Base-by-base conservation (phyloP, 2,113 vertebrate species). In the Centropus unirufus region DNA sequence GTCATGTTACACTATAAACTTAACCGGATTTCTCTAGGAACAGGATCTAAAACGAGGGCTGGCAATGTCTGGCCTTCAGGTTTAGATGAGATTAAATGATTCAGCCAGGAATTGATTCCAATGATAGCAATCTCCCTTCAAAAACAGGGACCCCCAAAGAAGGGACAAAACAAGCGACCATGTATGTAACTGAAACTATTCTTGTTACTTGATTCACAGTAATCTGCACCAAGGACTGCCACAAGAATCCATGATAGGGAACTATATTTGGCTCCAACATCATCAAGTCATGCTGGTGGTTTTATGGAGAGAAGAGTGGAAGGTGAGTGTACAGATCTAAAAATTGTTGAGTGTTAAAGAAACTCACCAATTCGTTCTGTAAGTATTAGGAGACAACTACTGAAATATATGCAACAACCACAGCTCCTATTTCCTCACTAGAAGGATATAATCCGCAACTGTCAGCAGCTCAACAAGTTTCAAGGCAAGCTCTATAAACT, bases 1-100 rank as follows among this genome's bases (percentile, higher is more conserved):
- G 93, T 96, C 92, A 95, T 67, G 82, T 63, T 87, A 55, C 4
- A 6, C 69, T 87, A 59, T 55, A 74, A 96, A 77, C 87, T 91
- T 92, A 93, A 72, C 79, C 87, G 80, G 66, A 76, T 39, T 93
- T 58, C 68, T 34, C n/a, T 9, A 81, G 40, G 14, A 82, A 63
- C 47, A 68, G 51, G 36, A 64, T 58, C 63, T 92, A 79, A 94
- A 90, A 87, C 52, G 87, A 88, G 40, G 74, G 14, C 49, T 89
- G 57, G 30, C 89, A 96, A 92, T 54, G 11, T 57, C 46, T 92
- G 80, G 44, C 24, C 83, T 94, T 93, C 83, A 75, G 55, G 16
- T 86, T 64, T 32, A 61, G 32, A 54, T 81, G 40, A 81, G 62
- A 76, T 24, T 8, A 47, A 78, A 87, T 40, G 47, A 34, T 23